A percentile compares a stretch with the other conserved stretches of the same genome.
Evolutionary conservation across 2,888 invertebrate genomes (phyloP).

Genomic region (Synergus umbraculus): DNA sequence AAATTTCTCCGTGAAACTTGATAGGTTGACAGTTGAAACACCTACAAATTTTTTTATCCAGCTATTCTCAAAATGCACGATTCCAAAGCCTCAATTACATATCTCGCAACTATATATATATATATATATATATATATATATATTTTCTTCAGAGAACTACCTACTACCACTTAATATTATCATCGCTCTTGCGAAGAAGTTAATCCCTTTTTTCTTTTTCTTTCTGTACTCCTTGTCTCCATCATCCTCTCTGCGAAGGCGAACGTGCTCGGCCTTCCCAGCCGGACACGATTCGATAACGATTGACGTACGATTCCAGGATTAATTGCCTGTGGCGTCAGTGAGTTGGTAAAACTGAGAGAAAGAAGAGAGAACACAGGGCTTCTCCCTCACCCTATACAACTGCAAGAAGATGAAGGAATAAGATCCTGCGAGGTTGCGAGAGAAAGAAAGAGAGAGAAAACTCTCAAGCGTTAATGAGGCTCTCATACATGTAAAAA

Average conservation of each 20-base stretch:
- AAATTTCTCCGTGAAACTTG: not conserved
- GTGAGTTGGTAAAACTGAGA: slow-evolving; percentile 5
- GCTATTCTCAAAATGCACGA: not conserved
- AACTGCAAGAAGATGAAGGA: not conserved
- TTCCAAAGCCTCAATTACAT: not conserved
- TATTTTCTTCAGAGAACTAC: not conserved
- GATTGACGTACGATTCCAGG: slow-evolving; percentile 56
- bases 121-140: too few relatives aligned
- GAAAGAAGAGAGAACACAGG: not conserved
- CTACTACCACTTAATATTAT: not conserved
- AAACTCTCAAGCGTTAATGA: slow-evolving; percentile 15
- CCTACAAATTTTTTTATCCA: too few relatives aligned
- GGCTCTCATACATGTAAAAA: not conserved
- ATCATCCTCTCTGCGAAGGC: too few relatives aligned
- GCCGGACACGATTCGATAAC: slow-evolving; percentile 42
- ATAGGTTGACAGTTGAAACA: not conserved
- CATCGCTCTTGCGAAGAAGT: not conserved
- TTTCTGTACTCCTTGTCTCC: not conserved
- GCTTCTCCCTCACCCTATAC: not conserved
- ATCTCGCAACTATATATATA: not conserved
- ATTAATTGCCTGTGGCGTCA: slow-evolving; percentile 52
- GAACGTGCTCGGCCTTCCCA: slow-evolving; percentile 11
- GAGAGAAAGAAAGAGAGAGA: slow-evolving; percentile 25
- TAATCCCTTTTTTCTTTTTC: not conserved
- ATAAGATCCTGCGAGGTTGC: not conserved